Evolutionary conservation across 2,888 invertebrate species (phyloP).

Genomic region (Choreutis nemorana): DNA sequence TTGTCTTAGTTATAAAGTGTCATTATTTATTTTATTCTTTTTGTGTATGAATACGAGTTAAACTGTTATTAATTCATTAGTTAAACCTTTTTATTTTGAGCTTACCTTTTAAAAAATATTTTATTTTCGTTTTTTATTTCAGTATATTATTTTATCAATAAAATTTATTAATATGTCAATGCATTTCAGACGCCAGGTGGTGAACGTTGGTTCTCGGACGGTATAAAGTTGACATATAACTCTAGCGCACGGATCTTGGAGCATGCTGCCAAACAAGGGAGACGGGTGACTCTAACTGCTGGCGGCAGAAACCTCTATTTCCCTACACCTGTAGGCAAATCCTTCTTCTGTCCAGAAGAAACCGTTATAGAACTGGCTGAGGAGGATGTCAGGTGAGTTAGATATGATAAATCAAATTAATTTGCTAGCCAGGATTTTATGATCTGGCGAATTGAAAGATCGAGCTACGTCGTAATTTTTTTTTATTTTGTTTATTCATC

Average conservation of each 20-base stretch:
- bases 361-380: constrained; percentile 70
- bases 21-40: too few relatives aligned
- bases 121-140: constrained; percentile 1
- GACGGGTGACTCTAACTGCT: constrained; percentile 62
- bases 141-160: too few relatives aligned
- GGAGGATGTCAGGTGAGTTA: constrained; percentile 49
- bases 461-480: neutral
- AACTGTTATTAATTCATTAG: too few relatives aligned
- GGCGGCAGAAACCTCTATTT: constrained; percentile 72
- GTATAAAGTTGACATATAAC: constrained; percentile 79
- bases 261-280: constrained; percentile 66
- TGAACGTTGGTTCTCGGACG: constrained; percentile 87
- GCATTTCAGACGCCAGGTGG: constrained; percentile 81
- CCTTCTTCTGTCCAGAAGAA: constrained; percentile 79
- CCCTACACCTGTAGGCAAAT: constrained; percentile 87
- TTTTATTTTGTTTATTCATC: constrained; percentile 8
- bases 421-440: too few relatives aligned
- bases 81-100: neutral
- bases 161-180: too few relatives aligned
- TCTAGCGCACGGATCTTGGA: constrained; percentile 67
- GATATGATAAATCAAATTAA: too few relatives aligned
- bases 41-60: too few relatives aligned
- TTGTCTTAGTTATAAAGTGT: too few relatives aligned
- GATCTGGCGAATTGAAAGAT: too few relatives aligned
- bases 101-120: too few relatives aligned